Evolutionary conservation across 1,140 invertebrate genomes (phyloP).

Genomic region (Adelges cooleyi): DNA sequence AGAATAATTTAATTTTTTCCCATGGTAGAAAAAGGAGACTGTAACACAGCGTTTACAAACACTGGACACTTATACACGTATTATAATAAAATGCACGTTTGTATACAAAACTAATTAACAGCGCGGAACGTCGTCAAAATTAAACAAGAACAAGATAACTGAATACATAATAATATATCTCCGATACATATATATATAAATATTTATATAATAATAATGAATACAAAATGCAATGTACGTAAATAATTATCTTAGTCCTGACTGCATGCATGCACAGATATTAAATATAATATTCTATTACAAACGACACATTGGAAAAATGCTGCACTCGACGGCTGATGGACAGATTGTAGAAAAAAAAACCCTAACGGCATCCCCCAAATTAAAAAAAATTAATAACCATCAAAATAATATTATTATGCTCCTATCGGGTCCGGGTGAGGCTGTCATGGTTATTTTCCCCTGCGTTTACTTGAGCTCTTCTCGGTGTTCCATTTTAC

Average conservation of each 20-base stretch:
- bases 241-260: conserved; percentile 28
- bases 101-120: conserved; percentile 29
- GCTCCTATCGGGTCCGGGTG: conserved; percentile 23
- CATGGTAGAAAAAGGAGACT: conserved; percentile 36
- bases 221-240: conserved; percentile 28
- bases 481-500: conserved; percentile 4
- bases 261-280: conserved; percentile 22
- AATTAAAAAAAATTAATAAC: background rate
- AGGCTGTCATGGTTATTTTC: conserved; percentile 24
- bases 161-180: conserved; percentile 28
- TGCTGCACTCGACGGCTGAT: conserved; percentile 26
- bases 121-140: conserved; percentile 25
- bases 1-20: conserved; percentile 36
- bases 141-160: conserved; percentile 29
- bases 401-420: conserved; percentile 19
- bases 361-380: conserved; percentile 13
- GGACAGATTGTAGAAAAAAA: conserved; percentile 27
- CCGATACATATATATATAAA: conserved; percentile 24
- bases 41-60: conserved; percentile 28
- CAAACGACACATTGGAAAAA: conserved; percentile 27
- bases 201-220: conserved; percentile 25
- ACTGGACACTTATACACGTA: conserved; percentile 26
- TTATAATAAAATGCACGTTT: conserved; percentile 28
- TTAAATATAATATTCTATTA: conserved; percentile 22
- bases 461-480: conserved; percentile 19